A percentile compares a stretch with the other conserved stretches of the same genome.
phyloP scores from a whole-genome alignment of 2,797 vertebrate species.

The Tachyglossus aculeatus region DNA sequence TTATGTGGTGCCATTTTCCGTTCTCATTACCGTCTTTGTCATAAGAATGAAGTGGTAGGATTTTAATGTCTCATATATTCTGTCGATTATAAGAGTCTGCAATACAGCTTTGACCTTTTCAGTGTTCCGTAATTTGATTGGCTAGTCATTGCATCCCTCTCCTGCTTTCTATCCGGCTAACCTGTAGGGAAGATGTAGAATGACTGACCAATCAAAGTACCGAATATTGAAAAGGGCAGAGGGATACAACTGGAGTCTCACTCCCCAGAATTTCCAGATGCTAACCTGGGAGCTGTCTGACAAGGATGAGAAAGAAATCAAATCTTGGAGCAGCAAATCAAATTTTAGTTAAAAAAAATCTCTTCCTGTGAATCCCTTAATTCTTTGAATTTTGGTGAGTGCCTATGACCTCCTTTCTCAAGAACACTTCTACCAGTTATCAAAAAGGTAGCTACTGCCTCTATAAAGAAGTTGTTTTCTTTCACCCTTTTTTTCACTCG shows the following conservation, averaged over 20 bases:
- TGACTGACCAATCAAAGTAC: slow-evolving; percentile 26
- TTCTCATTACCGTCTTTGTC: slow-evolving; percentile 32
- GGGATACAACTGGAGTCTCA: slow-evolving; percentile 6
- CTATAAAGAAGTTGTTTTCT: no score
- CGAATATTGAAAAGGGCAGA: slow-evolving; percentile 54
- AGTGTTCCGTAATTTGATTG: slow-evolving; percentile 17
- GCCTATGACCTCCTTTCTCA: no score
- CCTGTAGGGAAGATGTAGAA: slow-evolving; percentile 23
- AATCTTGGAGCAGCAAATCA: accelerated
- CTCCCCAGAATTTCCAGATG: not conserved
- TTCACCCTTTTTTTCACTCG: no score
- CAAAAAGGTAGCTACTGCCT: no score
- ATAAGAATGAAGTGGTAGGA: not conserved
- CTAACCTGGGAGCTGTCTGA: slow-evolving; percentile 9
- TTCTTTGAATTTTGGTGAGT: not conserved
- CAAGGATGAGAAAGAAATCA: not conserved
- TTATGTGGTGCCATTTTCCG: slow-evolving; percentile 25
- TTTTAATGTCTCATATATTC: slow-evolving; percentile 26
- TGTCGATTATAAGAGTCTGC: slow-evolving; percentile 10
- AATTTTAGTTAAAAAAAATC: not conserved
- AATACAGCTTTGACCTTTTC: slow-evolving; percentile 50
- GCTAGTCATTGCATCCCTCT: not conserved
- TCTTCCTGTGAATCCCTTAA: not conserved
- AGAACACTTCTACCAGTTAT: no score
- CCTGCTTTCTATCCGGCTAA: slow-evolving; percentile 20